Base-by-base conservation (phyloP, 2,888 invertebrate genomes). In the Nineta flava region DNA sequence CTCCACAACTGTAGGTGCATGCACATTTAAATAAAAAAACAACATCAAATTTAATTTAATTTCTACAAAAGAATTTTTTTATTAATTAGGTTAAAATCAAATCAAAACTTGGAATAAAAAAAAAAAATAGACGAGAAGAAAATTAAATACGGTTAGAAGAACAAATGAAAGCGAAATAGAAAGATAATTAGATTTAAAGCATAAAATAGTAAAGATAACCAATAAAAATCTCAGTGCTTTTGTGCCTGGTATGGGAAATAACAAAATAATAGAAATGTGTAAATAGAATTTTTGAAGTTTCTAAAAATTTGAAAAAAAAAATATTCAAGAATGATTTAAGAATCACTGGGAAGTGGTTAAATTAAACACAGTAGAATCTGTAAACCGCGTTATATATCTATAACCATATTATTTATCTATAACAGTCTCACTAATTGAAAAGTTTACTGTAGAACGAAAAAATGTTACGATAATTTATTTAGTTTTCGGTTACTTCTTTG, bases 1-100 rank as follows among this genome's bases (percentile, higher is more conserved):
- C 90, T 63, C 91, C 92, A 75, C 93, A 94, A 71, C 93, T 93
- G 65, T 63, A 19, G 40, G 21, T 48, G 41, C 35, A 26, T 26
- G 26, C 26, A 40, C 15, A 16, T 40, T 40, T 13, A n/a, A 15
- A 16, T 43, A 9, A 19, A 16, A 41, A 16, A 16, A 43, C n/a
- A 43, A 19, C 16, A 16, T 19, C 16, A 43, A 15, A 43, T 43
- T 19, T 43, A 17, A 16, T 17, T 43, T 19, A 43, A 17, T 15
- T 19, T 43, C 21, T 15, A 40, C 13, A 26, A 17, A 46, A 16
- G 5, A 2, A 34, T 15, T 10, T 9, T 9, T 46, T 10, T 16
- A n/a, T 31, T 46, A 31, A 31, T 16, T 16, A 46, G 13, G 9
- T n/a, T 17, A 46, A 15, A 16, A 46, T 16, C 16, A 46, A 19